Base-by-base conservation (phyloP, 2,113 vertebrate genomes). In the Cisticola juncidis region DNA sequence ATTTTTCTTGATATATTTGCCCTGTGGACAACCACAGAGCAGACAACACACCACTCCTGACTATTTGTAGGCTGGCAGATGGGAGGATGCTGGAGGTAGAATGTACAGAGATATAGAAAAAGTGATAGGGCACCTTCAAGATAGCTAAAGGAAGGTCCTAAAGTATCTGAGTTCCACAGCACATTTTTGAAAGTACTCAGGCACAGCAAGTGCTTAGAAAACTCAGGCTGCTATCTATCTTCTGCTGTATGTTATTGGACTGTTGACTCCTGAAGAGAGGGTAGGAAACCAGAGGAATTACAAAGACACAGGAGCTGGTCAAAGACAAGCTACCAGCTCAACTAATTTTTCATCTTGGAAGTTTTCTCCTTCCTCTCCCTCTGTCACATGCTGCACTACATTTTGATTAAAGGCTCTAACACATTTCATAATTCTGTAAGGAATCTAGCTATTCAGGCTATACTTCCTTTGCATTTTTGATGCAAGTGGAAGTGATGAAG, bases 401-500 rank as follows among this genome's bases (percentile, higher is more conserved):
- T 89, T 95, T 82, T 91, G 66, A 94, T 95, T 84, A 94, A 87
- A 92, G 51, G 50, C 62, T 95, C 77, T 64, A 83, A 65, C 22
- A 47, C 47, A n/a, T 69, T 89, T 91, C 71, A 36, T 85, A 87
- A 95, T 93, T 91, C 85, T 58, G 25, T 35, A 58, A 89, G 70
- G 29, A 87, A 91, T 38, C 50, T 66, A 87, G 78, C 35, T 91
- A 47, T 51, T 77, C 86, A 90, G 79, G 38, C 90, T 82, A 13
- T 31, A 76, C 64, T 88, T 86, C 54, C 86, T 92, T 88, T 73
- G 79, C 68, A 93, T 90, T 95, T 94, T 92, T 96, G 71, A 95
- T 92, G 38, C 62, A 90, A 53, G 45, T 57, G n/a, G 42, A 84
- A 85, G 29, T 68, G 57, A 72, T 47, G 44, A 88, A 77, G 71